Base-by-base conservation (phyloP, 2,797 vertebrate species). In the Danio choprae region DNA sequence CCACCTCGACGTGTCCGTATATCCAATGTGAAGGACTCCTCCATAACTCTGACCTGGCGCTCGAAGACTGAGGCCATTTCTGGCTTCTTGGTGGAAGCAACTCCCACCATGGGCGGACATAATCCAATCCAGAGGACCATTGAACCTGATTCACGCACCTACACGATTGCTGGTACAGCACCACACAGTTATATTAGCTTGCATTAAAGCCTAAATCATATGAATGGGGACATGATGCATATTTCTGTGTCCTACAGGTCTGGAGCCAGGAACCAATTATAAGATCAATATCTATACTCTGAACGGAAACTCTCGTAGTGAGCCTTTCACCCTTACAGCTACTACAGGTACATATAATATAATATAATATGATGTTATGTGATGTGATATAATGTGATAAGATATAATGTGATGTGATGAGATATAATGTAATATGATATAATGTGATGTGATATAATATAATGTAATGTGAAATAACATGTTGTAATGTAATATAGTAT, bases 281-380 rank as follows among this genome's bases (percentile, higher is more conserved):
- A 97, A 96, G 89, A 95, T 99, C 88, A 91, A 96, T 90, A 89
- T 99, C 70, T 99, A 97, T 68, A 96, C 97, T 1, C 86, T 99
- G 86, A 99, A 96, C 0, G 96, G 95, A 75, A 96, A 94, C 0
- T 92, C 95, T 29, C 96, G 96, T 87, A 99, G 98, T 5, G 90
- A 94, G 2, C 98, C 98, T 0, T 92, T 95, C 79, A 89, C 92
- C 11, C 91, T 98, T 5, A 96, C 95, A 5, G 96, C 95, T 74
- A 93, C 94, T 80, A 99, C 98, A 29, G 95, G 98, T 99, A 94
- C 16, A 1, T 1, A n/a, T 67, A 58, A 1, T 13, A 58, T 62
- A 59, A 20, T 58, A 20, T 18, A 58, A 59, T 22, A 56, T 56
- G 9, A 9, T 56, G 18, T 22, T 13, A 8, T n/a, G n/a, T n/a